A percentile compares a stretch with the other conserved stretches of the same genome.
phyloP scores from a whole-genome alignment of 64 coral and sea anemone genomes.

The Catalaphyllia jardinei region DNA sequence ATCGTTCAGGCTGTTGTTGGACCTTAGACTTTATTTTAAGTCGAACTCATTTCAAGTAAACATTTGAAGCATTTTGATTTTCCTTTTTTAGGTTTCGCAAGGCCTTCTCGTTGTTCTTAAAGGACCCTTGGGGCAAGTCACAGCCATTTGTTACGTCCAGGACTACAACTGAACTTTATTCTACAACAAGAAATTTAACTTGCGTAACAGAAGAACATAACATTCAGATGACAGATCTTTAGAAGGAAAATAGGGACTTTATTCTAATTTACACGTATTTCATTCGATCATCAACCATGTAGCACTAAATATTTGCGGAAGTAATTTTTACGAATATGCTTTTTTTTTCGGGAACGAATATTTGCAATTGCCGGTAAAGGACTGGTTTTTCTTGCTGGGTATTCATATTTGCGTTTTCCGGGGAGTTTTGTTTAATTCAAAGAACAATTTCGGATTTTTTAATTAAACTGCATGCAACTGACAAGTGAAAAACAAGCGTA shows the following conservation, averaged over 20 bases:
- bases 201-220: neutral
- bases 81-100: constrained; percentile 20
- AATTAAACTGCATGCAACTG: too few species aligned
- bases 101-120: constrained; percentile 35
- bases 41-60: neutral
- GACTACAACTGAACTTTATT: neutral
- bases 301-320: too few species aligned
- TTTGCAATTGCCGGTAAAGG: too few species aligned
- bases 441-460: too few species aligned
- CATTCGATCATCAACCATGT: too few species aligned
- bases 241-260: neutral
- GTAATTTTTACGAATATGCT: too few species aligned
- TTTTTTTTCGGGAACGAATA: too few species aligned
- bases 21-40: neutral
- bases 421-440: too few species aligned
- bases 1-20: neutral
- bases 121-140: constrained; percentile 54
- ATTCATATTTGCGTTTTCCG: too few species aligned
- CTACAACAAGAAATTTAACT: neutral
- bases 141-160: neutral
- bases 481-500: too few species aligned
- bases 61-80: neutral
- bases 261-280: too few species aligned
- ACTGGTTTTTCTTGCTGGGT: too few species aligned
- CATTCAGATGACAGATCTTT: neutral